Base-by-base conservation (phyloP, 2,797 vertebrate genomes). In the Spinibarbus caldwelli region DNA sequence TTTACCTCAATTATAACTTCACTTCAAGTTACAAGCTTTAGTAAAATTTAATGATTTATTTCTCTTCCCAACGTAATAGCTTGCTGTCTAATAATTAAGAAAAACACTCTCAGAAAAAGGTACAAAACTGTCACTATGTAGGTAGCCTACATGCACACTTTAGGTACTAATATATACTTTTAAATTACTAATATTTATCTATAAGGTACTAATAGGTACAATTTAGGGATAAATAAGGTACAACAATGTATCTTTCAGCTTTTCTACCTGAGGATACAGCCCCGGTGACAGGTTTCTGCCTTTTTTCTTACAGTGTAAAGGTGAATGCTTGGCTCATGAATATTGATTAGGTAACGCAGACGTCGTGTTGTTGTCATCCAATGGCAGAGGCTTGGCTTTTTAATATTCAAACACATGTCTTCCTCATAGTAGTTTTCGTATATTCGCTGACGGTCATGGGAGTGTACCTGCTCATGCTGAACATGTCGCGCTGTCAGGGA, bases 381-480 rank as follows among this genome's bases (percentile, higher is more conserved):
- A 84, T 84, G 12, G 21, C 15, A 23, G 3, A 34, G 1, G 36
- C 19, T 4, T 3, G 43, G 6, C 26, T 78, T 8, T 5, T 84
- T 49, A 68, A 78, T 84, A 78, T 78, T n/a, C n/a, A 70, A 43
- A 1, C 15, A 14, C 0, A 47, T 0, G 17, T 26, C 75, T 45
- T 84, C 11, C 19, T 31, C 64, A 54, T 84, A 84, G 83, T 84
- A 67, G 83, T 29, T 43, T 78, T 59, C 1, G 34, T 77, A 57
- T 31, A 21, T 29, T 21, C 34, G 87, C 90, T 84, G 90, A 87
- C 90, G 87, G 88, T 82, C 1, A 85, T 90, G 92, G 89, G 93
- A 88, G 93, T 70, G 92, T 87, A 94, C 90, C 78, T 85, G 86
- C 79, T 86, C 78, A 90, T 90, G 90, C 72, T 17, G 80, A 88